Conservation (phyloP, 2,113 vertebrate genomes). For the Strigops habroptila region DNA sequence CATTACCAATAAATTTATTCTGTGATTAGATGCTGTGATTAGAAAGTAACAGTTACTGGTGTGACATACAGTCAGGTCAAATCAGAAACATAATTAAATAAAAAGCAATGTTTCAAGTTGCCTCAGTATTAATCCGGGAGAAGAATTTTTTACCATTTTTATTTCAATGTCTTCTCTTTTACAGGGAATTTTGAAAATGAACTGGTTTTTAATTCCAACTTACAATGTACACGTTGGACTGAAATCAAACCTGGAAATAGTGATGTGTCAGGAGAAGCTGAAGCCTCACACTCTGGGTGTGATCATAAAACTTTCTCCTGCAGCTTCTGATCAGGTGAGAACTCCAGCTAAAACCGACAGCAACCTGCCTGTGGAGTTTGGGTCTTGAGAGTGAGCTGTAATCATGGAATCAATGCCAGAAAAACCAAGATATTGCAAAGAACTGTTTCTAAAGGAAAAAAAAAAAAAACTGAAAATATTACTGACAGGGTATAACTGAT, state of each 20-base stretch:
- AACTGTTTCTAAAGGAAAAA: background rate
- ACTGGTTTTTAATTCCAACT: background rate
- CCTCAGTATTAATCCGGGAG: background rate
- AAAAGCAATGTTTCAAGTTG: background rate
- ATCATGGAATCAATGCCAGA: background rate
- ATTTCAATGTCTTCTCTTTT: background rate
- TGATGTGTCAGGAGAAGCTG: background rate
- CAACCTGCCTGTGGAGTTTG: background rate
- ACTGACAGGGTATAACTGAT: background rate
- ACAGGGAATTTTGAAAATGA: background rate
- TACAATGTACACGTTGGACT: background rate
- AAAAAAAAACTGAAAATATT: background rate
- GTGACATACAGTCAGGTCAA: background rate
- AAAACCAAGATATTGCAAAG: background rate
- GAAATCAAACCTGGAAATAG: background rate
- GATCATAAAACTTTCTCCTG: background rate
- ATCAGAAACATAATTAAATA: background rate
- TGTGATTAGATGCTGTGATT: background rate
- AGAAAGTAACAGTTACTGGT: background rate
- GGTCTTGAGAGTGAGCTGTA: background rate
- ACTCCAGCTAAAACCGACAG: background rate
- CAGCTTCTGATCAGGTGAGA: conserved; percentile 10
- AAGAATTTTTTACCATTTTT: background rate
- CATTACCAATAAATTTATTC: background rate
- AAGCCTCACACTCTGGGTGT: background rate